These are phyloP conservation scores for Morpho achilles DNA, from an alignment of 2,888 invertebrate genomes.

Conservation along the genomic window DNA sequence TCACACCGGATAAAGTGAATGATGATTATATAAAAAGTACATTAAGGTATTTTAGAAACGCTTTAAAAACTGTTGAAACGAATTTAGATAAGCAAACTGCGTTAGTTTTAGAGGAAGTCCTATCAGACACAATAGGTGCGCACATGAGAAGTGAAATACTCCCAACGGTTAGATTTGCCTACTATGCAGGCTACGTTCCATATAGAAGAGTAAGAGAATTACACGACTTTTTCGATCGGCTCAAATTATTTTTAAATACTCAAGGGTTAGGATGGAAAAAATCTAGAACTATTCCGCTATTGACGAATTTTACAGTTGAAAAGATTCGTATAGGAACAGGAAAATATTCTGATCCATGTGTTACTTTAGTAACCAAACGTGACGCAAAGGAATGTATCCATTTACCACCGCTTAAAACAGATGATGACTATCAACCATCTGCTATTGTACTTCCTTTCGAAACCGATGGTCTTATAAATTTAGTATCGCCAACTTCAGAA, in stretches of 20 bases:
- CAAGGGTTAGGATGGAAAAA: slow-evolving; percentile 60
- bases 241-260: slow-evolving; percentile 55
- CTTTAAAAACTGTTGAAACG: slow-evolving; percentile 39
- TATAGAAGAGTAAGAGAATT: slow-evolving; percentile 48
- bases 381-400: slow-evolving; percentile 59
- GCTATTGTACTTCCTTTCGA: slow-evolving; percentile 61
- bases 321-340: slow-evolving; percentile 54
- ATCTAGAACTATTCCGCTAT: slow-evolving; percentile 43
- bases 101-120: slow-evolving; percentile 46
- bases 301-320: slow-evolving; percentile 59
- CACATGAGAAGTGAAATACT: slow-evolving; percentile 56
- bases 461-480: slow-evolving; percentile 49
- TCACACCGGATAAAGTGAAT: slow-evolving; percentile 50
- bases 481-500: slow-evolving; percentile 50
- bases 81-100: slow-evolving; percentile 35
- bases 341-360: slow-evolving; percentile 51
- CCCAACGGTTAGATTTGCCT: slow-evolving; percentile 60
- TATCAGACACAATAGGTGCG: slow-evolving; percentile 63
- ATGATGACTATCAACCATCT: slow-evolving; percentile 47
- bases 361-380: slow-evolving; percentile 48
- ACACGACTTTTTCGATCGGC: slow-evolving; percentile 49
- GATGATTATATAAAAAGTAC: slow-evolving; percentile 45
- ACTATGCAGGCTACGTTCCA: slow-evolving; percentile 65
- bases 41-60: slow-evolving; percentile 48
- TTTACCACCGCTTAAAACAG: slow-evolving; percentile 54